A percentile compares a stretch with the other conserved stretches of the same genome.
phyloP scores from a whole-genome alignment of 1,140 invertebrate species.

The Arion vulgaris region DNA sequence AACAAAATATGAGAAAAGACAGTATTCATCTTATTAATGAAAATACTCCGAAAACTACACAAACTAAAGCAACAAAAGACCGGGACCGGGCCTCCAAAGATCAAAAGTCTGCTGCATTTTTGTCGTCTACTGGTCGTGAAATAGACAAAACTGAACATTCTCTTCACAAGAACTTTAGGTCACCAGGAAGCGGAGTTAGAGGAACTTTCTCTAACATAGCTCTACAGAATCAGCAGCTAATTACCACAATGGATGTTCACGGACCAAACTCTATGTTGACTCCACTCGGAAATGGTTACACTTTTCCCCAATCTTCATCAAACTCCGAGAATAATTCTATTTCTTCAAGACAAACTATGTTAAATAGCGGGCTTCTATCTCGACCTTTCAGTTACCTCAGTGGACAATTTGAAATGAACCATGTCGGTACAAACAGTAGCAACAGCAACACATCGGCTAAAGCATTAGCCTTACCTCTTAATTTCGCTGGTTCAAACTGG shows the following conservation, averaged over 20 bases:
- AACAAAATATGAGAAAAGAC: not conserved
- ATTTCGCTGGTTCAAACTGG: conserved; percentile 17
- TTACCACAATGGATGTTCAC: not conserved
- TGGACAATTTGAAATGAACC: not conserved
- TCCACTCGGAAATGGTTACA: not conserved
- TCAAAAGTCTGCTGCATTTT: not conserved
- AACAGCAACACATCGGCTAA: not conserved
- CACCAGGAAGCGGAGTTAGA: not conserved
- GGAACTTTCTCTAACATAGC: not conserved
- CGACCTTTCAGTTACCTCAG: conserved; percentile 13
- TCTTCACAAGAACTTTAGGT: not conserved
- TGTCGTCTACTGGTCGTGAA: not conserved
- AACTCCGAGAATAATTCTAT: not conserved
- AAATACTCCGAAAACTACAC: not conserved
- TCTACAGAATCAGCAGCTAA: not conserved
- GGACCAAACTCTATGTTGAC: not conserved
- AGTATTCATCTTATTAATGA: not conserved
- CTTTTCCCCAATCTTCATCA: not conserved
- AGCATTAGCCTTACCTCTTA: not conserved
- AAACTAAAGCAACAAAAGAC: not conserved
- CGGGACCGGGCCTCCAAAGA: not conserved
- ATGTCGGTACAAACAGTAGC: not conserved
- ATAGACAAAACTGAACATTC: not conserved
- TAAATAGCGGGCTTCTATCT: conserved; percentile 1
- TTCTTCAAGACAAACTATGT: not conserved